phyloP scores from a whole-genome alignment of 2,113 vertebrate species.

The Calidris pugnax region DNA sequence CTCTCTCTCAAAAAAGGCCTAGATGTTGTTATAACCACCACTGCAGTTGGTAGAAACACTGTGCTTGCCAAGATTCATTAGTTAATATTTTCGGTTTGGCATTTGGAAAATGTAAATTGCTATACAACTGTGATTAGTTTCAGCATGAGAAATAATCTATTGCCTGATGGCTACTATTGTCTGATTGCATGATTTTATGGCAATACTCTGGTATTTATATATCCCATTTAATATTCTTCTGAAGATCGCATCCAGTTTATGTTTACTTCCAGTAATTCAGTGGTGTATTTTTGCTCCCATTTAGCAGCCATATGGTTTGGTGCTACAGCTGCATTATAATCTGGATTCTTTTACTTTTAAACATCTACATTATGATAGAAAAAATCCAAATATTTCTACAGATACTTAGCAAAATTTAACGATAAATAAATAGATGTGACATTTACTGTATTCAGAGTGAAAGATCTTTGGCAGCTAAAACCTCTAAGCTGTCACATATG shows the following conservation, averaged over 20 bases:
- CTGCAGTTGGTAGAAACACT: background rate
- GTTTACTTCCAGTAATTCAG: conserved; percentile 52
- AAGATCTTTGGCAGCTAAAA: conserved; percentile 83
- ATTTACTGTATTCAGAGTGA: conserved; percentile 84
- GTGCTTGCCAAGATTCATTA: conserved; percentile 10
- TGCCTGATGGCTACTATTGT: conserved; percentile 37
- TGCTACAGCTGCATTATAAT: conserved; percentile 70
- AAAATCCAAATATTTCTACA: conserved; percentile 77
- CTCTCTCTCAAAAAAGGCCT: background rate
- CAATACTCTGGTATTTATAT: conserved; percentile 32
- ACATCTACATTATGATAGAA: conserved; percentile 67
- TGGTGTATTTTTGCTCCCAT: conserved; percentile 46
- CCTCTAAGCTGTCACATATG: conserved; percentile 80
- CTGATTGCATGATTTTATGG: conserved; percentile 39
- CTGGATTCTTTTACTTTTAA: conserved; percentile 63
- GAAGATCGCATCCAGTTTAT: conserved; percentile 51
- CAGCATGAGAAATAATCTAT: conserved; percentile 32
- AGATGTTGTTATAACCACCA: background rate
- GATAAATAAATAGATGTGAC: conserved; percentile 83
- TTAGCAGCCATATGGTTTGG: conserved; percentile 64
- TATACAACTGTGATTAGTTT: conserved; percentile 51
- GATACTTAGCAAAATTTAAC: conserved; percentile 78
- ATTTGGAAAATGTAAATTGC: conserved; percentile 39
- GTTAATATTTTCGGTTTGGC: conserved; percentile 49
- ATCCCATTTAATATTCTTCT: conserved; percentile 59